Percentiles rank a stretch among this genome's conserved stretches.
Evolutionary conservation across 2,113 vertebrate genomes (phyloP).

Genomic region (Paramormyrops kingsleyae): DNA sequence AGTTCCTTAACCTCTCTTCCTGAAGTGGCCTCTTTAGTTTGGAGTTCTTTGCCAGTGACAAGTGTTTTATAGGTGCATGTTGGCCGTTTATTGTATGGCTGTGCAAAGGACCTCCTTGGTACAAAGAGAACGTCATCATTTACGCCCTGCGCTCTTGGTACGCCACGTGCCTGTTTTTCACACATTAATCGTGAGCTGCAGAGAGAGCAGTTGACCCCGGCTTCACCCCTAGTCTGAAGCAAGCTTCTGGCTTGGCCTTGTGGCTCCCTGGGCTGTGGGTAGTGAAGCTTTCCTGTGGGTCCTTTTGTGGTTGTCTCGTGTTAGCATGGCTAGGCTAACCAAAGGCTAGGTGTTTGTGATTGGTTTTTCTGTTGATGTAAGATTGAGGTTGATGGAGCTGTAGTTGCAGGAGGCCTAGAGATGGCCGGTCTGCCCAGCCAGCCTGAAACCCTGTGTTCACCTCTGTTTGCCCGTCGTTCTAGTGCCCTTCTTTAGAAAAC

Average conservation of each 20-base stretch:
- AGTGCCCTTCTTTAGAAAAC: background rate
- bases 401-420: background rate
- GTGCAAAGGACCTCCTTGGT: background rate
- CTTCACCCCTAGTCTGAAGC: background rate
- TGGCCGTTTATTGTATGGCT: background rate
- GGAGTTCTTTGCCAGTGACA: background rate
- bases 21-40: background rate
- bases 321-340: background rate
- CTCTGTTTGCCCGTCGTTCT: background rate
- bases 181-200: background rate
- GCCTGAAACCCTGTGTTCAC: background rate
- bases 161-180: background rate
- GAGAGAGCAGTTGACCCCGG: background rate
- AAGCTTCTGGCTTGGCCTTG: background rate
- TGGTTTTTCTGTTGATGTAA: background rate
- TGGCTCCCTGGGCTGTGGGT: background rate
- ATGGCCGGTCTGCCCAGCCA: background rate
- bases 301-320: background rate
- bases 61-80: background rate
- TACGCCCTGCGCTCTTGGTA: background rate
- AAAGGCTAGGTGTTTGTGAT: background rate
- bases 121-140: background rate
- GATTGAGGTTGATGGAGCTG: background rate
- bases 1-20: background rate
- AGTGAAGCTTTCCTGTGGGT: background rate